phyloP scores from a whole-genome alignment of 2,113 vertebrate genomes.

The Solea senegalensis region DNA sequence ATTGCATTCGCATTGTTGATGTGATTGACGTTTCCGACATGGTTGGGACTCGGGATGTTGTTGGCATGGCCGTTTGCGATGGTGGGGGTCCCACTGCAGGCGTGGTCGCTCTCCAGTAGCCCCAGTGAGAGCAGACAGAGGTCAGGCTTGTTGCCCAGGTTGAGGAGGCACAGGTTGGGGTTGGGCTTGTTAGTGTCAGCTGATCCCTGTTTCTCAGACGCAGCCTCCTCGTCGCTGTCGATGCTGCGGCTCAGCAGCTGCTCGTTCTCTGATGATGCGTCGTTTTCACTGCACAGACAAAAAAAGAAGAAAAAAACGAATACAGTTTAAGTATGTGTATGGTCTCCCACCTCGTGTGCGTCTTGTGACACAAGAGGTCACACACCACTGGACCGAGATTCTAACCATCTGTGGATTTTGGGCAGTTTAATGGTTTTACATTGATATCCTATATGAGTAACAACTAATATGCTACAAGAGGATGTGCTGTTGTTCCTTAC shows the following conservation, averaged over 20 bases:
- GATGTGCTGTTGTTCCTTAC: background rate
- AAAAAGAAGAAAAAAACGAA: background rate
- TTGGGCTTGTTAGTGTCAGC: constrained; percentile 56
- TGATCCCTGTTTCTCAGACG: constrained; percentile 89
- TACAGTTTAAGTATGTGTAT: background rate
- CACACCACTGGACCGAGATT: background rate
- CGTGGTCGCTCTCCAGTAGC: constrained; percentile 88
- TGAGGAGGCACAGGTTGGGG: constrained; percentile 64
- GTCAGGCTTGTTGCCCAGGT: constrained; percentile 80
- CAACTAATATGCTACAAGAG: background rate
- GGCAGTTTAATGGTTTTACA: background rate
- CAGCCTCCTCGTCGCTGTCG: constrained; percentile 95
- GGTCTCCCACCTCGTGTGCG: background rate
- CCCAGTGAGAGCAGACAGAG: constrained; percentile 93
- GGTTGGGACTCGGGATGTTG: constrained; percentile 54
- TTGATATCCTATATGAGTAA: background rate
- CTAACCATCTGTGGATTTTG: background rate
- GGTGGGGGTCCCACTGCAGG: constrained; percentile 65
- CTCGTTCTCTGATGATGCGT: constrained; percentile 97
- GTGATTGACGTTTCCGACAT: constrained; percentile 60
- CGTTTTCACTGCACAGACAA: constrained; percentile 88
- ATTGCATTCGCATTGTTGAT: constrained; percentile 71
- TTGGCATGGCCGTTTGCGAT: constrained; percentile 65
- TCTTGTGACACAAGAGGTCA: no score
- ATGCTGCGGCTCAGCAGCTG: constrained; percentile 95